Evolutionary conservation across 1,140 invertebrate genomes (phyloP), one percentile per base, ranked within the genome.

Genomic region (Platyscapa corneri): DNA sequence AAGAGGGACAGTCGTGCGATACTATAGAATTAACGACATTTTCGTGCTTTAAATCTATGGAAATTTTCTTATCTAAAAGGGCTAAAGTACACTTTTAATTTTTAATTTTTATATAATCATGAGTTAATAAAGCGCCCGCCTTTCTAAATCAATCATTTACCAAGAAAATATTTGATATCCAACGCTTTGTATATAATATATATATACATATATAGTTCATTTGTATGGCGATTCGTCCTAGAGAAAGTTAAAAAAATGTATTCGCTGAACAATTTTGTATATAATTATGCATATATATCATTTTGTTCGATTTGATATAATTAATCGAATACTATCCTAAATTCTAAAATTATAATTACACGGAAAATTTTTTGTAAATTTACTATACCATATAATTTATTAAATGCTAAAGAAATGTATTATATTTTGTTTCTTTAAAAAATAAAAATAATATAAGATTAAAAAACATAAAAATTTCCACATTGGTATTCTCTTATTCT

Each of bases 181-280:
- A 77, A 60, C 74, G 82, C 82, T 23, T 76, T 46, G n/a, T 74
- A 81, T 76, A 42, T 46, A n/a, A n/a, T n/a, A n/a, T 12, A 76
- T 83, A 76, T 46, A 60, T 67, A 53, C 56, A 83, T 75, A 30
- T 46, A 56, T 70, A 37, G 8, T 37, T 74, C 12, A 80, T 75
- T 23, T 77, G 12, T 65, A 67, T n/a, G 46, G 77, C n/a, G 23
- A 64, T 79, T 84, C 65, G 37, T 85, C 42, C 16, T 67, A 85
- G 53, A 42, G 30, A 85, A 60, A 74, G 77, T 74, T 67, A 34
- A 85, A 85, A 83, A 80, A 75, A 65, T 23, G 39, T 23, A 7
- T 37, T n/a, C 23, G 42, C 32, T 32, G 20, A 8, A 82, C 49
- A 75, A 60, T 46, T 16, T n/a, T 32, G 34, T 12, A 3, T 70